A percentile compares a stretch with the other conserved stretches of the same genome.
phyloP scores from a whole-genome alignment of 1,140 invertebrate genomes.

The Cryptotermes secundus region DNA sequence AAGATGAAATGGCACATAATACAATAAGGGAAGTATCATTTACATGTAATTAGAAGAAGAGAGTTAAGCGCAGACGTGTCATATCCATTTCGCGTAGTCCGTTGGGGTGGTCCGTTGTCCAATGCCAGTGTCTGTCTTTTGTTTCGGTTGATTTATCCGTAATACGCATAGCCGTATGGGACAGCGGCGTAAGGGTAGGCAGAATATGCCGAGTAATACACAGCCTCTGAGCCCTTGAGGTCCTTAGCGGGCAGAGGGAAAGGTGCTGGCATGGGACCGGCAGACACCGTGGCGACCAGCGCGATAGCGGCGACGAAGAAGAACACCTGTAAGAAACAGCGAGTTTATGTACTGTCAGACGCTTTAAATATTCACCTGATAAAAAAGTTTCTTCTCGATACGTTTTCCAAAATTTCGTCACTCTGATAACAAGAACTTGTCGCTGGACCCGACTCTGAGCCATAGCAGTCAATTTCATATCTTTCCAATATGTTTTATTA shows the following conservation, averaged over 20 bases:
- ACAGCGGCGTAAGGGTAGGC: slow-evolving; percentile 17
- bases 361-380: too few species aligned
- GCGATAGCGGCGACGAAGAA: slow-evolving; percentile 13
- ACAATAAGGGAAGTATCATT: background rate
- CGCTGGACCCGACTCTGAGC: too few species aligned
- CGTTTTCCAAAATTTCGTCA: too few species aligned
- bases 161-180: background rate
- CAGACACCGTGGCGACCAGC: slow-evolving; percentile 17
- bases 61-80: background rate
- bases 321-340: background rate
- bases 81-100: background rate
- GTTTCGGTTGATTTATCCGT: background rate
- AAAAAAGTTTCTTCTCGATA: too few species aligned
- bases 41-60: background rate
- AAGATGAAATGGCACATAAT: slow-evolving; percentile 14
- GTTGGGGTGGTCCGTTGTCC: background rate
- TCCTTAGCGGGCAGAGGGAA: slow-evolving; percentile 15
- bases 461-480: too few species aligned
- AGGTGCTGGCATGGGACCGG: slow-evolving; percentile 7
- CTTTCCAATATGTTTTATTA: too few species aligned
- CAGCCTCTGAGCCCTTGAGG: slow-evolving; percentile 26
- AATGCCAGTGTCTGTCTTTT: background rate
- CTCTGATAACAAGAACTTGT: too few species aligned
- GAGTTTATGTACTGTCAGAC: too few species aligned
- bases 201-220: slow-evolving; percentile 12